Conservation (phyloP, 1,140 invertebrate genomes). For the Drosophila lowei region DNA sequence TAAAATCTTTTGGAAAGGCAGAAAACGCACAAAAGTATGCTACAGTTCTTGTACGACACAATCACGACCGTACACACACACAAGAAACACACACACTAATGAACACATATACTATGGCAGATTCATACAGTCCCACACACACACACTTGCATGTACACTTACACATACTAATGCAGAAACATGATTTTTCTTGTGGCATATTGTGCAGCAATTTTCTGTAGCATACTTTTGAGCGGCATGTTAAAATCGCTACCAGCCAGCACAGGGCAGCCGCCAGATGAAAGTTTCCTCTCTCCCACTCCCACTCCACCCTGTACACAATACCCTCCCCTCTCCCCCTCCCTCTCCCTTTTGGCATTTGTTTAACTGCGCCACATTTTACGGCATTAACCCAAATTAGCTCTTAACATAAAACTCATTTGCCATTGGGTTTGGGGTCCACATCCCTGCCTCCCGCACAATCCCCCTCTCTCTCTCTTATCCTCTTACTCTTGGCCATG, state of each 20-base stretch:
- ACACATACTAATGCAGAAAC: background rate
- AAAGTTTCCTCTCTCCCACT: constrained; percentile 30
- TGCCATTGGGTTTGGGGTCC: constrained; percentile 34
- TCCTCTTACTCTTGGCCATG: constrained; percentile 8
- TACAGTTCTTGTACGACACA: constrained; percentile 48
- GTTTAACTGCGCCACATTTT: constrained; percentile 78
- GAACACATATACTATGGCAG: constrained; percentile 40
- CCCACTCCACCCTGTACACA: background rate
- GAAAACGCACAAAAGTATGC: constrained; percentile 61
- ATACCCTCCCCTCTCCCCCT: background rate
- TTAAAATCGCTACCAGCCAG: constrained; percentile 51
- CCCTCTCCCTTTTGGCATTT: constrained; percentile 39
- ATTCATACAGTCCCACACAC: constrained; percentile 6
- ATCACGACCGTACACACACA: constrained; percentile 14
- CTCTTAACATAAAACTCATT: constrained; percentile 79
- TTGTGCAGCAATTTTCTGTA: constrained; percentile 75
- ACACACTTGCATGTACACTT: constrained; percentile 1
- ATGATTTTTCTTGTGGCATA: constrained; percentile 41
- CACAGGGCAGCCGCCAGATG: constrained; percentile 28
- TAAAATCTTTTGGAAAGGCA: constrained; percentile 51
- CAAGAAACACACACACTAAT: constrained; percentile 34
- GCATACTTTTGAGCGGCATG: constrained; percentile 64
- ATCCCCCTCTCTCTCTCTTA: background rate
- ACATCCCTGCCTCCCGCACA: background rate
- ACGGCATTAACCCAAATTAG: constrained; percentile 79